Evolutionary conservation across 2,113 vertebrate genomes (phyloP), one percentile per base, ranked within the genome.

Genomic region (Upupa epops): DNA sequence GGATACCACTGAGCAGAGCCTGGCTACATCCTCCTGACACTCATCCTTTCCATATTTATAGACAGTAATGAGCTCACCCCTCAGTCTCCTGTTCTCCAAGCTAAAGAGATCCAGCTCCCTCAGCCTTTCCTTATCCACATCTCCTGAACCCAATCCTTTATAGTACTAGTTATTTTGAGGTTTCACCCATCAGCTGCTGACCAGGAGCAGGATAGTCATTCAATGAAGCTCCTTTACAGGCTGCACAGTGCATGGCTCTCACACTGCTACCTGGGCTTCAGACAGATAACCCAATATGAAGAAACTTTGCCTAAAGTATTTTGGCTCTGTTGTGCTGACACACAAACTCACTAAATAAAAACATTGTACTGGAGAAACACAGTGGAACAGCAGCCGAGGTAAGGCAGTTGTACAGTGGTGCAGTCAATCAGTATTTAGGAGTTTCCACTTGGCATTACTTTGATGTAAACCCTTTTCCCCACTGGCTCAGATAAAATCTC

Each of bases 381-480:
- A 42, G 40, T 42, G 40, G 40, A 12, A 42, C 40, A 42, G 40
- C 40, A 42, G 40, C 40, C 40, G 15, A 45, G 55, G 64, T 19
- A 22, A 56, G 31, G 46, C 13, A 26, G 31, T 8, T 10, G 49
- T 24, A 37, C 1, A 14, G 20, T 0, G 0, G 25, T 0, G 0
- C 74, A 40, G 14, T 22, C 76, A 29, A 2, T 48, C 0, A 8
- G 52, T 40, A 83, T 68, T 32, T 29, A 79, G 71, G 68, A 66
- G 37, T 74, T 77, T 66, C 36, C 55, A 61, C 82, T 85, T 8
- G 1, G 89, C 13, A 7, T 58, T 34, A 17, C 48, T 94, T 96
- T 79, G 68, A 51, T 77, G 72, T 65, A 83, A 94, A 82, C 36
- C 32, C 66, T 34, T 84, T 69, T 89, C 78, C 78, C 46, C 56